Conservation (phyloP, 2,113 vertebrate species). For the Triplophysa tibetana region DNA sequence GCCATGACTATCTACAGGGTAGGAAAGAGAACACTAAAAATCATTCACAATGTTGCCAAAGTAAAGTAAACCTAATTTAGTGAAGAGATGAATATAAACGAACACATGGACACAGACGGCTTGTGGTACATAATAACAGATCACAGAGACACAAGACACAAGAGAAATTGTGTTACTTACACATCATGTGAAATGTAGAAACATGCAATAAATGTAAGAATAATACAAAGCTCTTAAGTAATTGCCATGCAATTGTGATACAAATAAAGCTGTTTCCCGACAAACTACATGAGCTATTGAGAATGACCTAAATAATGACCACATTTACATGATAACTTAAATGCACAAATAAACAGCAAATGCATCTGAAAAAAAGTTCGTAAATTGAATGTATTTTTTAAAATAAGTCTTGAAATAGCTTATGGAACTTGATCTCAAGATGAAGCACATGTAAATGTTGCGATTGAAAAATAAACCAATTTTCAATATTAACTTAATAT, state of each 20-base stretch:
- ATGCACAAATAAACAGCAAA: too few species aligned
- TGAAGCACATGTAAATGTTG: neutral
- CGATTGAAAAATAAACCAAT: too few species aligned
- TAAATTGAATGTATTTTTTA: neutral
- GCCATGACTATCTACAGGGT: neutral
- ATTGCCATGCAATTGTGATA: slow-evolving; percentile 7
- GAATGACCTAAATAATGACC: too few species aligned
- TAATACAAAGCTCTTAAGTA: neutral
- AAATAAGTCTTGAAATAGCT: too few species aligned
- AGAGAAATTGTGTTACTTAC: slow-evolving; percentile 16
- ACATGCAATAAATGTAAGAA: slow-evolving; percentile 28
- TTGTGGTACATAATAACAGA: neutral
- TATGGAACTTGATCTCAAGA: neutral
- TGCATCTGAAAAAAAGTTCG: too few species aligned
- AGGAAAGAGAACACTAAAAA: neutral
- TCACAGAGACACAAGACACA: slow-evolving; percentile 26
- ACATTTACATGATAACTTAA: neutral
- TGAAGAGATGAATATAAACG: slow-evolving; percentile 13
- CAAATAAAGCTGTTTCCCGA: neutral
- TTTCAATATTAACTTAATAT: neutral
- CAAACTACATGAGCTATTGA: neutral
- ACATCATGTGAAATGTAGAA: slow-evolving; percentile 22
- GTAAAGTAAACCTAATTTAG: slow-evolving; percentile 15
- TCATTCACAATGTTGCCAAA: slow-evolving; percentile 16
- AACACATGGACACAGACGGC: slow-evolving; percentile 21